phyloP scores from a whole-genome alignment of 1,140 invertebrate species.

The Zaprionus ornatus region DNA sequence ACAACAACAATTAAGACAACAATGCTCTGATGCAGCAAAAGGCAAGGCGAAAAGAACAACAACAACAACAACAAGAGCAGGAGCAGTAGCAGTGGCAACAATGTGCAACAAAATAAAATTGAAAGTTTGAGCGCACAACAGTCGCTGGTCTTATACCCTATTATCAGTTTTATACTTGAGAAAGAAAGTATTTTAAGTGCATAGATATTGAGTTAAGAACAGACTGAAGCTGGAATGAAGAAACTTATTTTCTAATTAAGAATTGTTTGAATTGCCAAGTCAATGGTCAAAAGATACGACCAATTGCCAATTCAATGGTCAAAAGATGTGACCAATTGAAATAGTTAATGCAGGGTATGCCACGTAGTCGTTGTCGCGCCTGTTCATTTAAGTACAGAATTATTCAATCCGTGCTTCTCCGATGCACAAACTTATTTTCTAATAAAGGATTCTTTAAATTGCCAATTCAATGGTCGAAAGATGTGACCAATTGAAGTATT shows the following conservation, averaged over 20 bases:
- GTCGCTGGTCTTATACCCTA: background rate
- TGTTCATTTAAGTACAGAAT: conserved; percentile 28
- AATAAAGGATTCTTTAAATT: too few relatives aligned
- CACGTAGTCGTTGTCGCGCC: background rate
- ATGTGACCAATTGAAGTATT: background rate
- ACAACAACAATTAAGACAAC: conserved; percentile 70
- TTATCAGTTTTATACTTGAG: background rate
- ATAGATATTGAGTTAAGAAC: background rate
- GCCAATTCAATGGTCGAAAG: background rate
- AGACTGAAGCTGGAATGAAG: background rate
- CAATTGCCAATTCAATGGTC: background rate
- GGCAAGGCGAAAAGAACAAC: conserved; percentile 17
- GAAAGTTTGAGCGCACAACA: background rate
- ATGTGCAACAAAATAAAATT: conserved; percentile 38
- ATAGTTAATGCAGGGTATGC: background rate
- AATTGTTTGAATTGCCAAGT: too few relatives aligned
- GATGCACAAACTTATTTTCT: too few relatives aligned
- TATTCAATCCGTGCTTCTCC: conserved; percentile 10
- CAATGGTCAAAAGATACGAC: too few relatives aligned
- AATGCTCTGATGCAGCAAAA: conserved; percentile 59
- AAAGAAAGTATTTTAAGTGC: background rate
- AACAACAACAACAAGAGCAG: conserved; percentile 47
- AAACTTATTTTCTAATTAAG: too few relatives aligned
- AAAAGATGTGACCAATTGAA: background rate
- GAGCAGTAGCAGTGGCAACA: conserved; percentile 19